Percentiles rank a stretch among this genome's conserved stretches.
These are phyloP conservation scores for Rhaphigaster nebulosa DNA, from an alignment of 2,888 invertebrate species.

Conservation along the genomic window DNA sequence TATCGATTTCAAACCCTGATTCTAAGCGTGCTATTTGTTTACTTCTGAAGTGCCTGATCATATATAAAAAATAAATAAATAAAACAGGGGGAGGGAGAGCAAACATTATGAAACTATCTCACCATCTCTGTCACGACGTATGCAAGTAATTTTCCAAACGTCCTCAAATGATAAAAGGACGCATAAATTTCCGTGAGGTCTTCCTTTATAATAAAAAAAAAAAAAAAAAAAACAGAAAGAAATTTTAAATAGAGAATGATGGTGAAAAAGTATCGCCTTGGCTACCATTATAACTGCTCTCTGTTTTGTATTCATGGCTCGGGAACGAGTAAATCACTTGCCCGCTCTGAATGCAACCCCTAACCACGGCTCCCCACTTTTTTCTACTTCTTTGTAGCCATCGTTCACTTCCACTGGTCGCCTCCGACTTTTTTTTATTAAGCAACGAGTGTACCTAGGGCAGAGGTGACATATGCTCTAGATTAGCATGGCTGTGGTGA, in stretches of 20 bases:
- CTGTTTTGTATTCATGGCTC: constrained; percentile 48
- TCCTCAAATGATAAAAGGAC: constrained; percentile 14
- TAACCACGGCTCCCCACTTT: constrained; percentile 15
- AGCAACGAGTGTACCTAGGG: background rate
- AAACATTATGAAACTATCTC: background rate
- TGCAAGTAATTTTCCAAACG: constrained; percentile 1
- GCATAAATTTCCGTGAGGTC: constrained; percentile 10
- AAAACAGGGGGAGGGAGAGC: background rate
- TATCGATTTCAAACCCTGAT: too few species aligned
- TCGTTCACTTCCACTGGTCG: constrained; percentile 36
- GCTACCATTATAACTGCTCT: constrained; percentile 38
- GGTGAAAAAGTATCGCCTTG: constrained; percentile 30
- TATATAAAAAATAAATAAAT: background rate
- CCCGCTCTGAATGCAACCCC: constrained; percentile 46
- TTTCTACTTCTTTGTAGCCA: constrained; percentile 38
- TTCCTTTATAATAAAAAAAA: constrained; percentile 2
- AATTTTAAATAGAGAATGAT: constrained; percentile 42
- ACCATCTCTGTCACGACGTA: constrained; percentile 8
- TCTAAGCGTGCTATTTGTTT: too few species aligned
- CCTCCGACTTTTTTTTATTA: background rate
- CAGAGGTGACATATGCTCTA: background rate
- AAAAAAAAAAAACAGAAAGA: too few species aligned
- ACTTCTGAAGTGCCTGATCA: background rate
- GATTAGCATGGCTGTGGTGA: background rate
- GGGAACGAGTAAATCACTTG: constrained; percentile 46